Conservation (phyloP, 2,888 invertebrate species). For the Sesia apiformis region DNA sequence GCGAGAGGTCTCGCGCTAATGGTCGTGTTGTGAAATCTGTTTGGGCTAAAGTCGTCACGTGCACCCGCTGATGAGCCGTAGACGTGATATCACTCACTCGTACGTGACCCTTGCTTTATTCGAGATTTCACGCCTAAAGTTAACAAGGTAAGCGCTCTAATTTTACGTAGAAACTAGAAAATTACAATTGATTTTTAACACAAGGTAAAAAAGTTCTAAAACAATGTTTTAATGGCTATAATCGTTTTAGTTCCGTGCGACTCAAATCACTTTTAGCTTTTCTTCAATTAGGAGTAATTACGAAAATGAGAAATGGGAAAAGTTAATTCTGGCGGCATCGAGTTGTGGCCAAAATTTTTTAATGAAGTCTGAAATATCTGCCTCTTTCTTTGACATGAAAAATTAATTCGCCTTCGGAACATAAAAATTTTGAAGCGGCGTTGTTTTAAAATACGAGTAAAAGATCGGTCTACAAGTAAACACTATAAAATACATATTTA, state of each 20-base stretch:
- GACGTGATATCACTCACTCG: constrained; percentile 72
- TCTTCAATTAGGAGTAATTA: constrained; percentile 55
- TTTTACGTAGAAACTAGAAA: neutral
- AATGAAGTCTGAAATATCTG: constrained; percentile 47
- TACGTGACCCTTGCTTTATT: constrained; percentile 66
- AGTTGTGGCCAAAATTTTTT: constrained; percentile 45
- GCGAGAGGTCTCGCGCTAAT: constrained; percentile 30
- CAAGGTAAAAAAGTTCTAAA: neutral
- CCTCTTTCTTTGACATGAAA: constrained; percentile 36
- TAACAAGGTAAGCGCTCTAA: constrained; percentile 15
- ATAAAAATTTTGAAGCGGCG: neutral
- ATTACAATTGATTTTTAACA: neutral
- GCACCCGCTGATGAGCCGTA: constrained; percentile 68
- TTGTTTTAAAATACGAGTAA: neutral
- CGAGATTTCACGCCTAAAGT: constrained; percentile 44
- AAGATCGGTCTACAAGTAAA: too few species aligned
- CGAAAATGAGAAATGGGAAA: constrained; percentile 62
- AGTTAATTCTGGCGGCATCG: constrained; percentile 48
- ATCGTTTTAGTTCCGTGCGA: constrained; percentile 2
- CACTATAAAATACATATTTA: too few species aligned
- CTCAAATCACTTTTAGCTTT: constrained; percentile 25
- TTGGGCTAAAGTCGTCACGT: constrained; percentile 72
- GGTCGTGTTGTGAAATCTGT: constrained; percentile 67
- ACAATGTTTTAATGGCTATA: neutral
- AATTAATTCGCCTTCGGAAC: constrained; percentile 33